Evolutionary conservation across 2,113 vertebrate species (phyloP).

Genomic region (Puntigrus tetrazona): DNA sequence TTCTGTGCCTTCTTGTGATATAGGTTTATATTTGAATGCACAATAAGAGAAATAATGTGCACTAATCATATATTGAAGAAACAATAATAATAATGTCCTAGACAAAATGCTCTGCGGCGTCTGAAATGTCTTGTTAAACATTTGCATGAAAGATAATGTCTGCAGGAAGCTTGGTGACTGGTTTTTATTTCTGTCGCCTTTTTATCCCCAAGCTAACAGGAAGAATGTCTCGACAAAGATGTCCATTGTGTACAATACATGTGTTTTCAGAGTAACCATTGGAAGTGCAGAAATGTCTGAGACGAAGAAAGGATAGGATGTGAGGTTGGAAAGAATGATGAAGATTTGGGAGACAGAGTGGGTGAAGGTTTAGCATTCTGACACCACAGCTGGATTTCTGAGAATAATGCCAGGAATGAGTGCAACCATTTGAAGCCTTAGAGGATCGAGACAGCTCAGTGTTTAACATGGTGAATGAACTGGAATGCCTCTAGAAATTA

Average conservation of each 20-base stretch:
- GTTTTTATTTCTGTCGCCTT: not conserved
- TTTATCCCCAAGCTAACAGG: slow-evolving; percentile 8
- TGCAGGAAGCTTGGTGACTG: slow-evolving; percentile 1
- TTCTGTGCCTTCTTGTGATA: not conserved
- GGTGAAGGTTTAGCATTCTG: not conserved
- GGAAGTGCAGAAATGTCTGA: not conserved
- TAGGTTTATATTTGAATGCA: not conserved
- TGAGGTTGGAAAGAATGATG: not conserved
- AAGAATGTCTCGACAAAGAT: not conserved
- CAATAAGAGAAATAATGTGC: not conserved
- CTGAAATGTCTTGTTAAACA: not conserved
- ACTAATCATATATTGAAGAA: not conserved
- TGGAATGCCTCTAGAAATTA: slow-evolving; percentile 25
- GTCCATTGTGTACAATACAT: slow-evolving; percentile 23
- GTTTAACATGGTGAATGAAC: not conserved
- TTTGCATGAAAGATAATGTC: slow-evolving; percentile 9
- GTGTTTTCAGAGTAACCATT: not conserved
- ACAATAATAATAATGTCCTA: not conserved
- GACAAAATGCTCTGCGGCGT: not conserved
- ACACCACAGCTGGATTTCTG: not conserved
- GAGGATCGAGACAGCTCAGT: slow-evolving; percentile 1
- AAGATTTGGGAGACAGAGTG: not conserved
- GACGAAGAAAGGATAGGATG: not conserved
- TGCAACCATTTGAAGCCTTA: slow-evolving; percentile 28
- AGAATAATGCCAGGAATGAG: slow-evolving; percentile 22